Conservation (phyloP, 2,113 vertebrate genomes). For the Periophthalmus modestus region DNA sequence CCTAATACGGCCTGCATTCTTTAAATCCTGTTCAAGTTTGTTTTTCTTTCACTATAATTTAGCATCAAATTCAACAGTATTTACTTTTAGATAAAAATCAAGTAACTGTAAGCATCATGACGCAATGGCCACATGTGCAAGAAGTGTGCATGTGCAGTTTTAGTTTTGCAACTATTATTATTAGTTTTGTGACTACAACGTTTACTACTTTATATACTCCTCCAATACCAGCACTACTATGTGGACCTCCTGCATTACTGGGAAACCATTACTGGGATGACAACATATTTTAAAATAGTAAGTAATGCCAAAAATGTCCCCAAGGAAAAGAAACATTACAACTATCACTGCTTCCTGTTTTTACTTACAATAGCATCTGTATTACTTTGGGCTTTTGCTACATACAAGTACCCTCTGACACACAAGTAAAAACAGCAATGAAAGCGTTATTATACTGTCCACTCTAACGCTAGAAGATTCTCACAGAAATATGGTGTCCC, state of each 20-base stretch:
- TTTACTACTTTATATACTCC: not conserved
- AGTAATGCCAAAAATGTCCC: not conserved
- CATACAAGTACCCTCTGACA: not conserved
- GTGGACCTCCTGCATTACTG: not conserved
- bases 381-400: not conserved
- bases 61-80: not conserved
- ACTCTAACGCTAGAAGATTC: not conserved
- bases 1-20: constrained; percentile 27
- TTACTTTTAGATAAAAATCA: constrained; percentile 1
- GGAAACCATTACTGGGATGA: not conserved
- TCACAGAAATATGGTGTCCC: not conserved
- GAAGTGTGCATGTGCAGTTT: not conserved
- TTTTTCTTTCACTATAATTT: not conserved
- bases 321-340: not conserved
- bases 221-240: not conserved
- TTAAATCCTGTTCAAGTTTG: constrained; percentile 14
- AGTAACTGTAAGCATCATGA: not conserved
- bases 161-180: not conserved
- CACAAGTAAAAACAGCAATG: not conserved
- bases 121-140: no score
- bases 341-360: not conserved
- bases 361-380: not conserved
- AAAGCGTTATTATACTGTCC: not conserved
- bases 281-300: not conserved
- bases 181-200: no score